phyloP scores from a whole-genome alignment of 1,140 invertebrate genomes.

The Hylaeus anthracinus region DNA sequence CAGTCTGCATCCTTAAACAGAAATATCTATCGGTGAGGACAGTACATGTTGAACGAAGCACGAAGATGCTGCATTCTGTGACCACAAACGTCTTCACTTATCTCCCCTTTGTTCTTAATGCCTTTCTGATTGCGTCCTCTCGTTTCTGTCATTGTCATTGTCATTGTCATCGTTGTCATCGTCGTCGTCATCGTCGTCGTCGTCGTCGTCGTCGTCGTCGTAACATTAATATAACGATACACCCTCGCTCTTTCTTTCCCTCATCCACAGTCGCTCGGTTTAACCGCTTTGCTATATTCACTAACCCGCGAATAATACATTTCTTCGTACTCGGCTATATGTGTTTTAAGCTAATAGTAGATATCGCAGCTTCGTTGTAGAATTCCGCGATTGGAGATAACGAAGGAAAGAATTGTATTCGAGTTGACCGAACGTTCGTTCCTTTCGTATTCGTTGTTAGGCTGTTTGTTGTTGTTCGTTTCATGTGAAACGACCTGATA shows the following conservation, averaged over 20 bases:
- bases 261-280: not conserved
- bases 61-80: slow-evolving; percentile 34
- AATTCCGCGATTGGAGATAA: not conserved
- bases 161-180: no score
- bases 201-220: not conserved
- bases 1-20: slow-evolving; percentile 69
- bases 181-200: not conserved
- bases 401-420: not conserved
- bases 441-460: not conserved
- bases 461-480: not conserved
- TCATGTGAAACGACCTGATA: no score
- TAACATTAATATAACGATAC: not conserved
- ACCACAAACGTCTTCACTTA: not conserved
- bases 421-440: not conserved
- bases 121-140: not conserved
- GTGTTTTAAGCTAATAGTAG: not conserved
- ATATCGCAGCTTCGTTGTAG: not conserved
- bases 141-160: not conserved
- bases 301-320: slow-evolving; percentile 6
- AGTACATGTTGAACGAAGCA: slow-evolving; percentile 45
- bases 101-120: not conserved
- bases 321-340: not conserved
- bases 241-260: no score
- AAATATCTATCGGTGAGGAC: slow-evolving; percentile 71
- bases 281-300: not conserved